These are phyloP conservation scores for Aromia moschata DNA, from an alignment of 2,888 invertebrate species.

Conservation along the genomic window DNA sequence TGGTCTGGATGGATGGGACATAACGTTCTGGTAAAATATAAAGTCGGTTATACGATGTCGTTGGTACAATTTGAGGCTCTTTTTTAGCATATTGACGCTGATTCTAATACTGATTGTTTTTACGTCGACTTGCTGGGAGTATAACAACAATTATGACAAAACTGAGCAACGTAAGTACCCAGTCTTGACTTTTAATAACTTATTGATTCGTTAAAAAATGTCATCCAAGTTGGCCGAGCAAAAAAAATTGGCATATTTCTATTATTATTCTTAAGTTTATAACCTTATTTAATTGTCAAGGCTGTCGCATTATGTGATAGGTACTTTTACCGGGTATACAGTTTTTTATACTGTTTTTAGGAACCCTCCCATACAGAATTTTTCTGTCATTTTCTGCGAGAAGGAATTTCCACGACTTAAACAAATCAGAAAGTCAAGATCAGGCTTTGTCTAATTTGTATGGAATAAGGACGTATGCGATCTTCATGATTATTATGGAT, in stretches of 20 bases:
- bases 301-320: too few species aligned
- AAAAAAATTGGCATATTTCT: too few species aligned
- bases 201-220: too few species aligned
- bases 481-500: constrained; percentile 66
- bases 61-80: neutral
- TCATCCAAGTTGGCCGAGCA: too few species aligned
- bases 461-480: constrained; percentile 67
- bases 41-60: constrained; percentile 28
- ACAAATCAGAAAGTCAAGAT: constrained; percentile 59
- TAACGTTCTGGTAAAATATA: constrained; percentile 54
- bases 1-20: constrained; percentile 49
- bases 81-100: constrained; percentile 49
- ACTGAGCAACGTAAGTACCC: constrained; percentile 47
- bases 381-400: constrained; percentile 54
- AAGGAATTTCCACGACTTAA: constrained; percentile 59
- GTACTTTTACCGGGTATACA: too few species aligned
- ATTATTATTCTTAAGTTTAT: too few species aligned
- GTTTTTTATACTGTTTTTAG: too few species aligned
- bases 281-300: too few species aligned
- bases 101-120: constrained; percentile 51
- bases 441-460: constrained; percentile 65
- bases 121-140: constrained; percentile 54
- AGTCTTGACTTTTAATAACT: neutral
- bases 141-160: constrained; percentile 43
- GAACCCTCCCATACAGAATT: constrained; percentile 17